Evolutionary conservation across 2,797 vertebrate genomes (phyloP), one percentile per base, ranked within the genome.

Genomic region (Diceros bicornis): DNA sequence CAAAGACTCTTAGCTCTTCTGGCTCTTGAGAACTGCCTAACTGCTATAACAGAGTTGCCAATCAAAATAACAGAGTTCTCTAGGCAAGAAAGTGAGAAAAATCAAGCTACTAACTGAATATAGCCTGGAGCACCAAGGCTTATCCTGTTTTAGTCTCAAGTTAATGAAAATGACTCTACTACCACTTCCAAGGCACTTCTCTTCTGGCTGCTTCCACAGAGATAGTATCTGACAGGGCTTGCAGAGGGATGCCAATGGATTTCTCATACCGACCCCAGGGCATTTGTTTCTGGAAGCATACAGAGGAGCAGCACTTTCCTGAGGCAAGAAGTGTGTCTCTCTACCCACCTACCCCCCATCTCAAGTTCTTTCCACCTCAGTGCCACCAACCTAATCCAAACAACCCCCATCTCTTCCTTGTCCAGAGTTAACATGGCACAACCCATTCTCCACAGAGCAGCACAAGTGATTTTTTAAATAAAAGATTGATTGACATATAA

Each of bases 31-130:
- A 96, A 81, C 12, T 59, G n/a, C 25, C 55, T 62, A 86, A 89
- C 1, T 59, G 74, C 78, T 93, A 4, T 88, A 93, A 68, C 16
- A 93, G 91, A 95, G 74, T 62, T 88, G 37, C n/a, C 37, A 57
- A 44, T 41, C 68, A 95, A 86, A 71, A 69, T 8, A 88, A 82
- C 20, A 91, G 72, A 96, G 69, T 69, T 93, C 82, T 93, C 52
- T 77, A 85, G 32, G 34, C 37, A 92, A 85, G 74, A 83, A 68
- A 52, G 66, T 47, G 37, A 95, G 82, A 92, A 88, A 88, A 91
- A 83, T 85, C 50, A 97, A 13, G n/a, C 79, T 78, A 66, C 57
- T 78, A 74, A 79, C 21, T 92, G 89, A 94, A 90, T 21, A 77
- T 29, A 66, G 47, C 9, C n/a, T 62, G 16, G 44, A 61, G 55